Conservation (phyloP, 1,140 invertebrate species). For the Camponotus floridanus region DNA sequence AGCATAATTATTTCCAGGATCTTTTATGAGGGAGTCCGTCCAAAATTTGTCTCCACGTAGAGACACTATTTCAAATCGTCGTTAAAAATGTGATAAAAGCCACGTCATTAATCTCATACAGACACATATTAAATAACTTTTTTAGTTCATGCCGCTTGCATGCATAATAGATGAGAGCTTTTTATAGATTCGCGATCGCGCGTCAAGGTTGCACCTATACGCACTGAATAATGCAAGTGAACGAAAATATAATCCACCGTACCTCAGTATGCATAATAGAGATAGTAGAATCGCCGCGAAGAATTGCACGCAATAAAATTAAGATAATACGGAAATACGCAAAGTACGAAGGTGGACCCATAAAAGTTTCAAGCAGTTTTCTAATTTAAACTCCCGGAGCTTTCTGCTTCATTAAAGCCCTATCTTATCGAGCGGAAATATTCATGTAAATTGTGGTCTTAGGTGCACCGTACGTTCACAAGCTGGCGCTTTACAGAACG, state of each 20-base stretch:
- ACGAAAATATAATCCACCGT: constrained; percentile 57
- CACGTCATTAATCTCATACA: constrained; percentile 39
- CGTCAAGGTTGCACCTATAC: constrained; percentile 27
- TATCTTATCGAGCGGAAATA: constrained; percentile 62
- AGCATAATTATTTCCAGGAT: not conserved
- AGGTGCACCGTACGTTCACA: constrained; percentile 19
- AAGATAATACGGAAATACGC: constrained; percentile 47
- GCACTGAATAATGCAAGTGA: constrained; percentile 44
- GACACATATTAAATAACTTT: constrained; percentile 54
- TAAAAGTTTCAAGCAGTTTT: constrained; percentile 72
- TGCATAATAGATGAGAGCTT: constrained; percentile 46
- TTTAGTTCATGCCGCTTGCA: constrained; percentile 24
- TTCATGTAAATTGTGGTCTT: constrained; percentile 68
- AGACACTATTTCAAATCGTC: not conserved
- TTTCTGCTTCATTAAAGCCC: constrained; percentile 67
- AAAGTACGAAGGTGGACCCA: constrained; percentile 32
- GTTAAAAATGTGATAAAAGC: constrained; percentile 2
- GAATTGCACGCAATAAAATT: constrained; percentile 66
- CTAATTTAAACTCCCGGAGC: constrained; percentile 64
- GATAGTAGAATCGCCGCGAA: constrained; percentile 60
- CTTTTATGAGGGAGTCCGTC: not conserved
- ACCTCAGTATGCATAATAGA: constrained; percentile 32
- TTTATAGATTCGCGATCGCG: constrained; percentile 18
- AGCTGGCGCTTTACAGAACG: constrained; percentile 36
- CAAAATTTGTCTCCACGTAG: not conserved